These are phyloP conservation scores for Ditylenchus weischeri DNA, from an alignment of 2,888 invertebrate species.

Conservation along the genomic window DNA sequence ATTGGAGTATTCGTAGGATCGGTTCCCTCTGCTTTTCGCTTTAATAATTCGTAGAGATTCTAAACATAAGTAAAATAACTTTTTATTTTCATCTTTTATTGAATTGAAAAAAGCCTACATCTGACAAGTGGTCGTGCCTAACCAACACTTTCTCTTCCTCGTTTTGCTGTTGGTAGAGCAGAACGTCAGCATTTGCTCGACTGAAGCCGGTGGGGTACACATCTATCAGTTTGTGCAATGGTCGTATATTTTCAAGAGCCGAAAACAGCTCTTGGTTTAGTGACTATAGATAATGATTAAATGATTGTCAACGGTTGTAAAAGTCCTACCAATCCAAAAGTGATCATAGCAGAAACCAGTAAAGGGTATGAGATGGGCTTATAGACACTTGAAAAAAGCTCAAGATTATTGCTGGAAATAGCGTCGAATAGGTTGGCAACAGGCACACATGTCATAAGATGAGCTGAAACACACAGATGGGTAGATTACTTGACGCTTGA, in stretches of 20 bases:
- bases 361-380: conserved; percentile 21
- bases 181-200: conserved; percentile 1
- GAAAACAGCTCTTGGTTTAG: conserved; percentile 14
- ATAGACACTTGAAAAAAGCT: conserved; percentile 18
- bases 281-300: conserved; percentile 14
- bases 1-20: too few species aligned
- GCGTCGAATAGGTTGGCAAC: conserved; percentile 12
- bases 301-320: too few species aligned
- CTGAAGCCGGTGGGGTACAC: conserved; percentile 20
- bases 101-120: conserved; percentile 6
- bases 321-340: conserved; percentile 19
- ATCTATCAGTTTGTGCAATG: conserved; percentile 26
- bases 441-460: not conserved
- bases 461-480: too few species aligned
- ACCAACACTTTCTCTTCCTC: conserved; percentile 26
- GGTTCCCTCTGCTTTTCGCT: too few species aligned
- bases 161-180: conserved; percentile 11
- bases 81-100: too few species aligned
- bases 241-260: conserved; percentile 26
- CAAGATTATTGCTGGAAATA: conserved; percentile 10
- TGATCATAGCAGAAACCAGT: conserved; percentile 17
- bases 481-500: too few species aligned
- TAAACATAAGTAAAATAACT: too few species aligned
- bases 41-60: too few species aligned
- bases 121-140: conserved; percentile 21